Percentiles rank a stretch among this genome's conserved stretches.
phyloP scores from a whole-genome alignment of 2,888 invertebrate genomes.

The Acrobasis consociella region DNA sequence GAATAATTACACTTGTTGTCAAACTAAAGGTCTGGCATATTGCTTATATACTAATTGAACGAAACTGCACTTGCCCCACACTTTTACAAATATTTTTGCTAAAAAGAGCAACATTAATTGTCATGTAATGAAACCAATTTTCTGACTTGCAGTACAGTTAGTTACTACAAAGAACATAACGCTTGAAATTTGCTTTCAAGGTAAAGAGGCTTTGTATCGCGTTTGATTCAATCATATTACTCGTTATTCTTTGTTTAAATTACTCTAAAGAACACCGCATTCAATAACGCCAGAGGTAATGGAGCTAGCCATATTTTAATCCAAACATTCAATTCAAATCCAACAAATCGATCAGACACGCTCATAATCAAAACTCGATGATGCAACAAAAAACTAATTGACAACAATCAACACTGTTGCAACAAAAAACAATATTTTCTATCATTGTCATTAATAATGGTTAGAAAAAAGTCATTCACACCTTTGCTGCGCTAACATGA shows the following conservation, averaged over 20 bases:
- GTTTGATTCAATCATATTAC: constrained; percentile 30
- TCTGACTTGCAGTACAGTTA: too few species aligned
- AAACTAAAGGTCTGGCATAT: too few species aligned
- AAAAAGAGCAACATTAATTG: too few species aligned
- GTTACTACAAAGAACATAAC: too few species aligned
- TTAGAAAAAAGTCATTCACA: constrained; percentile 81
- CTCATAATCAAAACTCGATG: constrained; percentile 64
- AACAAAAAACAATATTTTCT: constrained; percentile 80
- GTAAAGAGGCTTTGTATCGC: constrained; percentile 28
- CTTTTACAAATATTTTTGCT: too few species aligned
- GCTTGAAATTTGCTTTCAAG: not conserved
- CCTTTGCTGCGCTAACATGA: constrained; percentile 81
- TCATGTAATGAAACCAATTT: too few species aligned
- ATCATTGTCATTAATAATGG: constrained; percentile 80
- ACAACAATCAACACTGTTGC: constrained; percentile 78
- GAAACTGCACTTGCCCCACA: too few species aligned
- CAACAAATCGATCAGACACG: constrained; percentile 70
- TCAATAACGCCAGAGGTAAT: constrained; percentile 62
- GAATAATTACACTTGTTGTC: too few species aligned
- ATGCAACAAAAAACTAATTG: constrained; percentile 78
- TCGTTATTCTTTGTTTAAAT: constrained; percentile 44
- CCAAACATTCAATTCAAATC: constrained; percentile 76
- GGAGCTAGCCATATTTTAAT: constrained; percentile 72
- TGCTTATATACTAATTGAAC: too few species aligned
- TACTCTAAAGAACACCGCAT: constrained; percentile 43